Evolutionary conservation across 2,797 vertebrate species (phyloP), one percentile per base, ranked within the genome.

Genomic region (Sardinella longiceps): DNA sequence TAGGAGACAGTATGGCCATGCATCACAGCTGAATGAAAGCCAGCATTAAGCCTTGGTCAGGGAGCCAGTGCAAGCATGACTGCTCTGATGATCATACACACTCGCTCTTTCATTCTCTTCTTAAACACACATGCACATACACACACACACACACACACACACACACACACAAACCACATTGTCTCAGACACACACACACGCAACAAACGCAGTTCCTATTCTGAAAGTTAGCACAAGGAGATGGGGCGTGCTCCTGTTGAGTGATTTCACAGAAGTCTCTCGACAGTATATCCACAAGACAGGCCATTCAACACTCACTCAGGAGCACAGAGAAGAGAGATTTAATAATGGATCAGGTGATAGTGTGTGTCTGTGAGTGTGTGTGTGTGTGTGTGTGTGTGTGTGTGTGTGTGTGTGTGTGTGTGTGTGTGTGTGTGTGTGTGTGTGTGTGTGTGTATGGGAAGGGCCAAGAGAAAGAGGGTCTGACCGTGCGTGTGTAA

Each of bases 321-420:
- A 74, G 66, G 66, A 74, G 66, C 30, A 18, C 30, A 33, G 66
- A 33, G 66, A 74, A 37, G 30, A 74, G 66, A 74, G 66, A 39
- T 37, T 74, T 74, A 74, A 74, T 74, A 74, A 74, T 74, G 66
- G 66, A 74, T 74, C 30, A 74, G 66, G 66, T 74, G 66, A 74
- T 74, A 37, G 66, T 12, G 12, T 63, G 25, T 30, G 58, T 63
- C n/a, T 28, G n/a, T 63, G 60, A 10, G 60, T 66, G 60, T 66
- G 60, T 66, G 60, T 66, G 60, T 66, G 25, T 66, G 60, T n/a
- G n/a, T n/a, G n/a, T n/a, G n/a, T n/a, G n/a, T n/a, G n/a, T n/a
- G n/a, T n/a, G 58, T 63, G 58, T 25, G 58, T 25, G 58, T 25
- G 58, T 63, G 58, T 63, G n/a, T 30, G 4, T 15, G 63, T 63